Base-by-base conservation (phyloP, 2,888 invertebrate genomes). In the Torymus aiolomorphi region DNA sequence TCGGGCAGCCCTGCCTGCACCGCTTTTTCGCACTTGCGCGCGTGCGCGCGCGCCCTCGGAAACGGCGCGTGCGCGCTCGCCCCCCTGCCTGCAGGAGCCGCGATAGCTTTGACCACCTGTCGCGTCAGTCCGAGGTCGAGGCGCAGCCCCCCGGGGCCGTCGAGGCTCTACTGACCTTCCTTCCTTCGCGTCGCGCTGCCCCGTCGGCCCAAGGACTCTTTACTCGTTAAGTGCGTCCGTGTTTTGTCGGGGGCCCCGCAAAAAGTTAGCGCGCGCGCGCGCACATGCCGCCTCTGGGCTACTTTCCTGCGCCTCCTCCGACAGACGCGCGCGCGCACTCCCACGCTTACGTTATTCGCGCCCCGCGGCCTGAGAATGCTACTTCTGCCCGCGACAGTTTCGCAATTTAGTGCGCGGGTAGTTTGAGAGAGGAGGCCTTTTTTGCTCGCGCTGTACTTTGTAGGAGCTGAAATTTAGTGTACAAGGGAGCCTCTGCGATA, bases 71-170 rank as follows among this genome's bases (percentile, higher is more conserved):
- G 42, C 42, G 42, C 42, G 42, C 42, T 42, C 57, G 11, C 14
- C 11, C 8, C 49, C 13, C 51, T 59, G 52, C 13, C 42, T 20
- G 56, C 61, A 49, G 11, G 31, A n/a, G 67, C 73, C 75, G 80
- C 83, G 83, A 85, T 85, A 84, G 84, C 85, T 74, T 83, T 82
- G 82, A 84, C 85, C 85, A 85, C 86, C 86, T 86, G 86, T 86
- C 82, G 84, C 80, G 42, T 42, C 63, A 20, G 16, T 62, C 56
- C 67, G 69, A 74, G 78, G 73, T 57, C 66, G 42, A 42, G 54
- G 31, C 24, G 42, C 12, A 31, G 42, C 13, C 31, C 67, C 54
- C 66, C 42, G 14, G 52, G 59, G 18, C 31, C 14, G 56, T 51
- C 10, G 57, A 42, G 42, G 42, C 42, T 66, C 61, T 61, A 65